Evolutionary conservation across 2,113 vertebrate genomes (phyloP).

Genomic region (Colossoma macropomum): DNA sequence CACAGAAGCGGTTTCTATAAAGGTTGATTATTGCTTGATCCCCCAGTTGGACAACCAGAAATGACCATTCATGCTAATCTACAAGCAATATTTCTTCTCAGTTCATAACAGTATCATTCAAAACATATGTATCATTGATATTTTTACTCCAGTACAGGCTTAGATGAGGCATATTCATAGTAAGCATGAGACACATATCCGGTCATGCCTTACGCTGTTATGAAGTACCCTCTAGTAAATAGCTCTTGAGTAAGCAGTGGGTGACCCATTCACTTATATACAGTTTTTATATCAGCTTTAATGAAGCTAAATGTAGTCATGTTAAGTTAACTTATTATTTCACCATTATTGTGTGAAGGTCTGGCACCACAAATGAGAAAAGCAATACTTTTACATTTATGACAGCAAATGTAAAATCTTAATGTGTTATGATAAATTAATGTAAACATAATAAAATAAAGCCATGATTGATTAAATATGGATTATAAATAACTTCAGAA

Average conservation of each 20-base stretch:
- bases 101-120: neutral
- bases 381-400: too few species aligned
- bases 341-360: neutral
- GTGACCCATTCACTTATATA: too few species aligned
- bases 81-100: neutral
- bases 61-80: neutral
- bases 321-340: too few species aligned
- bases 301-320: neutral
- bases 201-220: neutral
- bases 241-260: too few species aligned
- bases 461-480: neutral
- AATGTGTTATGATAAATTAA: too few species aligned
- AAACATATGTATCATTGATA: neutral
- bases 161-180: neutral
- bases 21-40: neutral
- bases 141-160: neutral
- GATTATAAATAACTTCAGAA: neutral
- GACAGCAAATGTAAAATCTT: too few species aligned
- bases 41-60: neutral
- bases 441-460: too few species aligned
- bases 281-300: neutral
- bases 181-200: neutral
- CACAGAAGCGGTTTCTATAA: neutral
- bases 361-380: too few species aligned
- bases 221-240: too few species aligned